These are phyloP conservation scores for Gymnoscopelus microlampas DNA, from an alignment of 2,797 vertebrate genomes.

Conservation along the genomic window DNA sequence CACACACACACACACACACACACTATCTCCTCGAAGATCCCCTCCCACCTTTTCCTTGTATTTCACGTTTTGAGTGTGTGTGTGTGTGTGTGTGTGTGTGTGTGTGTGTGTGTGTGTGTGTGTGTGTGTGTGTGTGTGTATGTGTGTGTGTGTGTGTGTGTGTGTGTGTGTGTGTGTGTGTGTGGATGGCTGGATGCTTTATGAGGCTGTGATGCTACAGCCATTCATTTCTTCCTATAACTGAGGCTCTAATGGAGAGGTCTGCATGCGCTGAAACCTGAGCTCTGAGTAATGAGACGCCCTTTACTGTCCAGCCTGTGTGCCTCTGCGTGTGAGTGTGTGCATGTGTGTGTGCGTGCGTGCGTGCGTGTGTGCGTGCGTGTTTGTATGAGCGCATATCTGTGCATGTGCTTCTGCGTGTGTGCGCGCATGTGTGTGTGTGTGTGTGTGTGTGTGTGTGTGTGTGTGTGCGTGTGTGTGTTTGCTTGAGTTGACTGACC, in stretches of 20 bases:
- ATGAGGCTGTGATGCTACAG: conserved; percentile 77
- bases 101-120: too few relatives aligned
- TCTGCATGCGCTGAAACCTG: conserved; percentile 77
- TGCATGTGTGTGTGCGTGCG: conserved; percentile 36
- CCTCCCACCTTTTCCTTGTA: conserved; percentile 88
- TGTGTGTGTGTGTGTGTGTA: too few relatives aligned
- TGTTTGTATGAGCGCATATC: background rate
- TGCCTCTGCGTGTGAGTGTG: conserved; percentile 41
- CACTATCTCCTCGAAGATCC: conserved; percentile 84
- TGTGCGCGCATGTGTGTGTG: conserved; percentile 3
- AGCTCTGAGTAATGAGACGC: conserved; percentile 87
- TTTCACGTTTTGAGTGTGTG: conserved; percentile 77
- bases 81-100: conserved; percentile 60
- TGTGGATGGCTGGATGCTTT: conserved; percentile 71
- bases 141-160: too few relatives aligned
- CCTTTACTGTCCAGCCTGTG: conserved; percentile 82
- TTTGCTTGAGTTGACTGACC: background rate
- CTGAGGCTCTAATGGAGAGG: conserved; percentile 84
- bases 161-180: too few relatives aligned
- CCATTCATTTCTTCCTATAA: conserved; percentile 84
- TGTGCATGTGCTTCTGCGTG: conserved; percentile 7
- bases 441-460: conserved; percentile 5
- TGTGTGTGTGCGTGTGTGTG: conserved; percentile 6
- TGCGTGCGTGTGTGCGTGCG: conserved; percentile 25
- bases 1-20: conserved; percentile 2